Evolutionary conservation across 2,113 vertebrate genomes (phyloP).

Genomic region (Epinephelus moara): DNA sequence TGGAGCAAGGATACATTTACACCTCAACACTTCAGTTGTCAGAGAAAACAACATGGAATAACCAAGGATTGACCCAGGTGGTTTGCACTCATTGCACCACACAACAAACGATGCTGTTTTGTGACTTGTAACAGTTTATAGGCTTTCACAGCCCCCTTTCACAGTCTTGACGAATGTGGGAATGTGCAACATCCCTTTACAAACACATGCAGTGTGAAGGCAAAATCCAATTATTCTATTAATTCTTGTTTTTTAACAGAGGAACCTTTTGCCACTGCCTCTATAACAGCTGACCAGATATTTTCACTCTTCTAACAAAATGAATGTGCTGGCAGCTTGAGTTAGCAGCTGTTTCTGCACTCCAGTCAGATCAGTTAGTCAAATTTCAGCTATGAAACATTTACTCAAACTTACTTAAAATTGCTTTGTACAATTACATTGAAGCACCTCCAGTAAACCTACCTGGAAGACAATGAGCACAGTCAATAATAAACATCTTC

Average conservation of each 20-base stretch:
- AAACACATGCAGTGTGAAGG: constrained; percentile 33
- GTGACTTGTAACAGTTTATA: not conserved
- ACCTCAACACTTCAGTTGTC: not conserved
- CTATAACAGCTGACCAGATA: constrained; percentile 12
- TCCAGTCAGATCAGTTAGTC: constrained; percentile 2
- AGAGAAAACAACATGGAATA: not conserved
- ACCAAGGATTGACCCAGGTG: not conserved
- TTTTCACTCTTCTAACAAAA: constrained; percentile 5
- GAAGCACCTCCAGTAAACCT: not conserved
- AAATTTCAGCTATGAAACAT: not conserved
- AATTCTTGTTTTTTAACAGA: constrained; percentile 21
- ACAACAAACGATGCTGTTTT: not conserved
- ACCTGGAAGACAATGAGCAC: constrained; percentile 16
- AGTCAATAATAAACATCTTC: constrained; percentile 37
- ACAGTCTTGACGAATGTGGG: not conserved
- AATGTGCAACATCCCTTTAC: constrained; percentile 3
- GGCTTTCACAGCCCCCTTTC: not conserved
- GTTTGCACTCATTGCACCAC: not conserved
- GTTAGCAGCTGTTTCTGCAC: constrained; percentile 9
- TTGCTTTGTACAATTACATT: constrained; percentile 8
- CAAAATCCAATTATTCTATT: constrained; percentile 25
- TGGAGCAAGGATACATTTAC: not conserved
- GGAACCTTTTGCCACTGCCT: not conserved
- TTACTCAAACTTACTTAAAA: not conserved
- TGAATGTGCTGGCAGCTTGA: constrained; percentile 17